These are phyloP conservation scores for Tenthredo scrophulariae DNA, from an alignment of 2,888 invertebrate genomes.

Conservation along the genomic window DNA sequence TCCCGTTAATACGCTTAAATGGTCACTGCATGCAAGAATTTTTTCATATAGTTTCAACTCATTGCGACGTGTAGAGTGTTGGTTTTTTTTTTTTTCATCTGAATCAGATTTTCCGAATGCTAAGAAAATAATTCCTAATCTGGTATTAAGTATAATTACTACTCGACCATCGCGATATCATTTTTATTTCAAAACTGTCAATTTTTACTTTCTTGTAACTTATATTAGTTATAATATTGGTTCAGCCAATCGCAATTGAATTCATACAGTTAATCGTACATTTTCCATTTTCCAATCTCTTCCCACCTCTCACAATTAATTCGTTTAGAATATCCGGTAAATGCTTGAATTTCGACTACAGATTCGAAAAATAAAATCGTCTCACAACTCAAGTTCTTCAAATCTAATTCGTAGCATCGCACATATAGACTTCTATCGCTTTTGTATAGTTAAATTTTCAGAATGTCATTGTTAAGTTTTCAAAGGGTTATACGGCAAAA, in stretches of 20 bases:
- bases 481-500: neutral
- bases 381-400: neutral
- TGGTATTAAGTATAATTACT: constrained; percentile 20
- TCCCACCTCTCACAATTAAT: neutral
- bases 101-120: neutral
- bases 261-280: neutral
- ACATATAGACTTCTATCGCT: neutral
- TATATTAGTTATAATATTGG: constrained; percentile 20
- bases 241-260: constrained; percentile 7
- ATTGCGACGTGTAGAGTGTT: constrained; percentile 3
- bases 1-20: neutral
- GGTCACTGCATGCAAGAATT: neutral
- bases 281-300: neutral
- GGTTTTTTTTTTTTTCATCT: neutral
- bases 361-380: neutral
- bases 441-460: neutral
- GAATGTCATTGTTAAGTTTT: neutral
- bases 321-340: neutral
- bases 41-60: constrained; percentile 12
- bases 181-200: constrained; percentile 17
- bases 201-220: constrained; percentile 41
- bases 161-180: neutral
- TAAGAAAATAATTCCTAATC: constrained; percentile 19
- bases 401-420: neutral
- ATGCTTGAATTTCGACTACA: neutral